phyloP scores from a whole-genome alignment of 2,113 vertebrate species.

The Mormyrus lacerda region DNA sequence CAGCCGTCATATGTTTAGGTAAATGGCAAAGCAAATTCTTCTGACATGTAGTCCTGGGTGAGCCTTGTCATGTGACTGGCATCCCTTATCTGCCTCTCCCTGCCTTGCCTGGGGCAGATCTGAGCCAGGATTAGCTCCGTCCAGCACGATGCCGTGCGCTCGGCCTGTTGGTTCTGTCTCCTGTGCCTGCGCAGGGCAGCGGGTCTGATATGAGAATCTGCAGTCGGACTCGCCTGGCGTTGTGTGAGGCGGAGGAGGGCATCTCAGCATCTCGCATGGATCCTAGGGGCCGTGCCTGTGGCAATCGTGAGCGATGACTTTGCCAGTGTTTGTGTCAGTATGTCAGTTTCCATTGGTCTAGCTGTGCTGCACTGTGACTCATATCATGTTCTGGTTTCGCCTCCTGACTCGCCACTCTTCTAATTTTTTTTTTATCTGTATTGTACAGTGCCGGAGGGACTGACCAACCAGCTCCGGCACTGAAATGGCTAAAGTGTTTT shows the following conservation, averaged over 20 bases:
- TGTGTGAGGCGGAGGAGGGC: neutral
- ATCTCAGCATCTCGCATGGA: neutral
- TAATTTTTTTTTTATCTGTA: neutral
- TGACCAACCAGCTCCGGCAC: neutral
- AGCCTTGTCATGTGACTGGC: neutral
- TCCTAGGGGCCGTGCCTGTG: neutral
- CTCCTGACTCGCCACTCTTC: neutral
- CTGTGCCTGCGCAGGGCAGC: neutral
- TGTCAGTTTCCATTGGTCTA: neutral
- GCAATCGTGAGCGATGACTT: neutral
- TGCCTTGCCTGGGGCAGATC: neutral
- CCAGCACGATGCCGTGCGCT: neutral
- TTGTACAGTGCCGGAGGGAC: neutral
- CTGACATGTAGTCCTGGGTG: neutral
- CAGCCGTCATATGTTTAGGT: neutral
- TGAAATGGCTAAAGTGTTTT: neutral
- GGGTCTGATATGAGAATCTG: neutral
- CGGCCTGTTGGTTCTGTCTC: neutral
- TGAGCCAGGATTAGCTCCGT: neutral
- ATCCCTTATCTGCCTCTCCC: conserved; percentile 15
- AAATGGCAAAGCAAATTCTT: neutral
- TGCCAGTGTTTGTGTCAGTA: neutral
- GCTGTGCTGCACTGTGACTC: neutral
- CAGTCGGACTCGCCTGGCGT: neutral
- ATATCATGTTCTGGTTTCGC: neutral